Evolutionary conservation across 2,888 invertebrate species (phyloP), one percentile per base, ranked within the genome.

Genomic region (Melanargia galathea): DNA sequence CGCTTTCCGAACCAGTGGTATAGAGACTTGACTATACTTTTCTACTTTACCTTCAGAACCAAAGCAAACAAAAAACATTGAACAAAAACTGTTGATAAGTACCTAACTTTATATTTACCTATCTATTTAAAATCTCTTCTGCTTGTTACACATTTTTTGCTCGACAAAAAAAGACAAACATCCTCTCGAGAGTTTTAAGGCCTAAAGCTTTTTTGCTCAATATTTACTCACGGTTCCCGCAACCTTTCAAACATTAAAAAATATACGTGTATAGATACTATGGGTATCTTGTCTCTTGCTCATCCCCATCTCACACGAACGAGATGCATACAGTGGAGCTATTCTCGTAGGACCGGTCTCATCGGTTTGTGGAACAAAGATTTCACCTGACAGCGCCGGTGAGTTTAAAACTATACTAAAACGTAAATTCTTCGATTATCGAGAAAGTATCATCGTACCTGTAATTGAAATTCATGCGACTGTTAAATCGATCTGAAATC

Each of bases 311-410:
- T 43, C 18, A 35, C 45, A 45, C 56, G n/a, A 64, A 26, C 61
- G 45, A 62, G 63, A 59, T 59, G 49, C 49, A 43, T 22, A 51
- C 13, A 58, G 30, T 60, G 40, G 33, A 57, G 60, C 63, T 56
- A 61, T 51, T 64, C 70, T 63, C 66, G 63, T 67, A 72, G 72
- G 78, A 86, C 86, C 82, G 84, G 85, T 84, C 77, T 62, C 71
- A 70, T 68, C 72, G 67, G 73, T 84, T 83, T 77, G 82, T 84
- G 71, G 85, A 71, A 80, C 84, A 75, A 67, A 76, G 83, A 83
- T 86, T 86, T 86, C 86, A 85, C 86, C 82, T 82, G 78, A 68
- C 70, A 72, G 68, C 71, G n/a, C n/a, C n/a, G 72, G 72, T 70
- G 73, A 73, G 71, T 74, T 75, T 73, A 55, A 67, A 70, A 68